phyloP scores from a whole-genome alignment of 2,113 vertebrate genomes.

The Seriola rivoliana region DNA sequence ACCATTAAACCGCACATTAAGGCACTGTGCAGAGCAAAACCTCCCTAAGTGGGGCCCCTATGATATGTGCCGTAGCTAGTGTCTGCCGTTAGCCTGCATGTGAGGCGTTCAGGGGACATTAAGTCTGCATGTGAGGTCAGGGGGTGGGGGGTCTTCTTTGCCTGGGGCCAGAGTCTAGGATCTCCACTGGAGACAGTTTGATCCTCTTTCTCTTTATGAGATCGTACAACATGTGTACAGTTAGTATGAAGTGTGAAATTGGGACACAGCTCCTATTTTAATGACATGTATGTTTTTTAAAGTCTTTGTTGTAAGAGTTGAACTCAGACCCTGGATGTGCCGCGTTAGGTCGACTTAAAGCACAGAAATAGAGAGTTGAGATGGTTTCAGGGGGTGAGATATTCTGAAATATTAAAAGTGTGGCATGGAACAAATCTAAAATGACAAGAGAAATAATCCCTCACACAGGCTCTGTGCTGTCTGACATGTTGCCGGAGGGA shows the following conservation, averaged over 20 bases:
- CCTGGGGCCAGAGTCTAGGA: no score
- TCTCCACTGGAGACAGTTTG: no score
- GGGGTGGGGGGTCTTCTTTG: no score
- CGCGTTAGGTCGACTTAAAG: background rate
- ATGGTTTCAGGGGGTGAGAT: constrained; percentile 4
- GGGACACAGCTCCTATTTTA: background rate
- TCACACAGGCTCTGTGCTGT: constrained; percentile 1
- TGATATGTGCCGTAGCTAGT: no score
- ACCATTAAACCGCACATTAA: no score
- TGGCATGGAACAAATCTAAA: constrained; percentile 11
- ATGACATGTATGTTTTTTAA: background rate
- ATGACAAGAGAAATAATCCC: constrained; percentile 27
- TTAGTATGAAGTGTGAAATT: background rate
- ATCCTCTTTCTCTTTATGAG: no score
- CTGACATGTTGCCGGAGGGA: constrained; percentile 34
- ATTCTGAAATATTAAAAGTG: constrained; percentile 8
- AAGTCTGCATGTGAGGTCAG: no score
- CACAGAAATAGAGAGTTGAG: background rate
- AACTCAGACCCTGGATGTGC: background rate
- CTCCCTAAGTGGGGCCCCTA: no score
- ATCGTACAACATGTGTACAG: no score
- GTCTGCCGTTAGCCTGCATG: no score
- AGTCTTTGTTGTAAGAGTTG: constrained; percentile 2
- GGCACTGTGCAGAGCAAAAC: no score
- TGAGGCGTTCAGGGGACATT: no score